Percentiles rank a stretch among this genome's conserved stretches.
These are phyloP conservation scores for Hycleus cichorii DNA, from an alignment of 1,140 invertebrate genomes.

Conservation along the genomic window DNA sequence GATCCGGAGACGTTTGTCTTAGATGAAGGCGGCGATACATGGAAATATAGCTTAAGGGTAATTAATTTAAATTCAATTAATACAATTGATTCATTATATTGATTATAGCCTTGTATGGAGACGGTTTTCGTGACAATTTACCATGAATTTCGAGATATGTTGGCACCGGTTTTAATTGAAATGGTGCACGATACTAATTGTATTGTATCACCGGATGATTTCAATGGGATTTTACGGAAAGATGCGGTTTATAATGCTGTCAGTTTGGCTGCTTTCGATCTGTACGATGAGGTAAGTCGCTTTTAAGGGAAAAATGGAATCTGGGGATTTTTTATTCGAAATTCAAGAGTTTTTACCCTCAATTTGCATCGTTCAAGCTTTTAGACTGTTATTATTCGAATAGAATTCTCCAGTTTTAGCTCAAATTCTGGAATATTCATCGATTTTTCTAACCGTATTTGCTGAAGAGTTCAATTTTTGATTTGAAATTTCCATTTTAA, in stretches of 20 bases:
- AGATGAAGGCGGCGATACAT: conserved; percentile 83
- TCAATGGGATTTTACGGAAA: conserved; percentile 73
- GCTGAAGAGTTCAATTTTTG: too few relatives aligned
- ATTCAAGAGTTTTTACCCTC: background rate
- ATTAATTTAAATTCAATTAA: conserved; percentile 29
- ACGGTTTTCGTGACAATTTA: conserved; percentile 77
- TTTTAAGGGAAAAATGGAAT: too few relatives aligned
- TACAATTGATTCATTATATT: conserved; percentile 14
- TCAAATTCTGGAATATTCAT: too few relatives aligned
- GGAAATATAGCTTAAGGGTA: conserved; percentile 85
- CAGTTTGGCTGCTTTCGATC: conserved; percentile 79
- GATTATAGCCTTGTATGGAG: conserved; percentile 76
- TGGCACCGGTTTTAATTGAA: conserved; percentile 67
- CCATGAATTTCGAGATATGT: conserved; percentile 63
- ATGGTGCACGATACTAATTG: conserved; percentile 58
- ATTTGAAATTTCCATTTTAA: too few relatives aligned
- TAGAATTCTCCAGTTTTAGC: too few relatives aligned
- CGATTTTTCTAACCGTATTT: too few relatives aligned
- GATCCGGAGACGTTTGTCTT: conserved; percentile 85
- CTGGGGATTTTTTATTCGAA: background rate
- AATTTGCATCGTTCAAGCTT: background rate
- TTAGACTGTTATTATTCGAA: background rate
- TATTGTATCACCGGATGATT: conserved; percentile 59
- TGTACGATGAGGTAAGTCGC: conserved; percentile 76
- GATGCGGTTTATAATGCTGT: conserved; percentile 95